phyloP scores from a whole-genome alignment of 2,797 vertebrate genomes.

The Thalassophryne amazonica region DNA sequence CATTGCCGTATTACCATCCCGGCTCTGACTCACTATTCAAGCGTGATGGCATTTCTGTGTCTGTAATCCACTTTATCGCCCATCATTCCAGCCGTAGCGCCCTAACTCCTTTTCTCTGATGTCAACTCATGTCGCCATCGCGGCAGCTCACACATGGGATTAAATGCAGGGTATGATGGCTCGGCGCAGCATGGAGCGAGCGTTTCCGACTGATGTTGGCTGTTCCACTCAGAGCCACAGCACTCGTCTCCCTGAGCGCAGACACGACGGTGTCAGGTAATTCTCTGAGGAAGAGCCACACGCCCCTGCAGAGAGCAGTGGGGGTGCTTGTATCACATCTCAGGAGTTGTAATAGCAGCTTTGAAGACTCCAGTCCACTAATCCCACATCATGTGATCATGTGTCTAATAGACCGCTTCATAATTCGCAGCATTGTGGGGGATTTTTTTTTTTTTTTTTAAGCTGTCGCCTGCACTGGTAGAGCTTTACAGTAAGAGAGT shows the following conservation, averaged over 20 bases:
- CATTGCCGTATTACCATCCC: constrained; percentile 50
- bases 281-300: constrained; percentile 79
- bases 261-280: constrained; percentile 79
- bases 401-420: constrained; percentile 79
- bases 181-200: constrained; percentile 76
- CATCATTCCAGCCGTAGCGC: constrained; percentile 72
- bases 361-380: constrained; percentile 81
- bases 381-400: constrained; percentile 81
- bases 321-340: constrained; percentile 80
- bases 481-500: constrained; percentile 69
- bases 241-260: constrained; percentile 79
- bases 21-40: constrained; percentile 57
- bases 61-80: constrained; percentile 76
- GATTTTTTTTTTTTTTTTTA: constrained; percentile 63
- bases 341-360: constrained; percentile 82
- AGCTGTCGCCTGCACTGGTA: constrained; percentile 68
- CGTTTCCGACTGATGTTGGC: constrained; percentile 78
- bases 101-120: constrained; percentile 78
- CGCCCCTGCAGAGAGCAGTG: constrained; percentile 78
- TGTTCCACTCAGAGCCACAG: constrained; percentile 77
- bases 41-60: constrained; percentile 62
- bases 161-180: constrained; percentile 79
- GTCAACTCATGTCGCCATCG: constrained; percentile 76
- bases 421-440: constrained; percentile 79
- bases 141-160: constrained; percentile 78